These are phyloP conservation scores for Elymnias hypermnestra DNA, from an alignment of 1,140 invertebrate genomes.

Conservation along the genomic window DNA sequence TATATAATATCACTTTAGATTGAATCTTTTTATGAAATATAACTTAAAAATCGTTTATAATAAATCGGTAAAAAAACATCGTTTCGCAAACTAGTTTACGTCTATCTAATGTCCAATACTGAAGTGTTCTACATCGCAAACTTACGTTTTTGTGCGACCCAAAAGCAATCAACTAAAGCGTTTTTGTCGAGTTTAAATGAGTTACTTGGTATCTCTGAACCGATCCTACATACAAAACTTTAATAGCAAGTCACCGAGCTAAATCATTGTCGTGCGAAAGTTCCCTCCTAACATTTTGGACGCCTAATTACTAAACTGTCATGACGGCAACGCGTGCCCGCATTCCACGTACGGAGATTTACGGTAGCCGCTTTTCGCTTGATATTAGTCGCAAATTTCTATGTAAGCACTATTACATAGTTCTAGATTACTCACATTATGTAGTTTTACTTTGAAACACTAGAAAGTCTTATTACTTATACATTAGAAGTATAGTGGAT, in stretches of 20 bases:
- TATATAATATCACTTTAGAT: too few species aligned
- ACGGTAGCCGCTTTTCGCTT: slow-evolving; percentile 1
- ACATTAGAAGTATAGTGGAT: too few species aligned
- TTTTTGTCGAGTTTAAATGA: slow-evolving; percentile 9
- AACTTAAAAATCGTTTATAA: too few species aligned
- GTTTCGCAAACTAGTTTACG: too few species aligned
- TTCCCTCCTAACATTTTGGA: slow-evolving; percentile 24
- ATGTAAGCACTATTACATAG: too few species aligned
- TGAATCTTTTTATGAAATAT: too few species aligned
- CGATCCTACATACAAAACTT: slow-evolving; percentile 17
- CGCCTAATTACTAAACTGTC: slow-evolving; percentile 35
- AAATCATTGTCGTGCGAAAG: slow-evolving; percentile 21
- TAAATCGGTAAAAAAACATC: too few species aligned
- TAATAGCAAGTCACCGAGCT: slow-evolving; percentile 22
- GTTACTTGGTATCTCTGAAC: slow-evolving; percentile 12
- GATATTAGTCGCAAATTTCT: too few species aligned
- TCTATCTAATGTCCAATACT: too few species aligned
- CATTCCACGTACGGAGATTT: slow-evolving; percentile 25
- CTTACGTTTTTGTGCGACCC: background rate
- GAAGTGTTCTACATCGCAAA: background rate
- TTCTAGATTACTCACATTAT: too few species aligned
- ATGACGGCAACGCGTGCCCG: slow-evolving; percentile 19
- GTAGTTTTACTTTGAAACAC: too few species aligned
- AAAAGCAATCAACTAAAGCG: background rate
- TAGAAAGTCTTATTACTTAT: too few species aligned